Conservation (phyloP, 1,140 invertebrate species). For the Aphis gossypii region DNA sequence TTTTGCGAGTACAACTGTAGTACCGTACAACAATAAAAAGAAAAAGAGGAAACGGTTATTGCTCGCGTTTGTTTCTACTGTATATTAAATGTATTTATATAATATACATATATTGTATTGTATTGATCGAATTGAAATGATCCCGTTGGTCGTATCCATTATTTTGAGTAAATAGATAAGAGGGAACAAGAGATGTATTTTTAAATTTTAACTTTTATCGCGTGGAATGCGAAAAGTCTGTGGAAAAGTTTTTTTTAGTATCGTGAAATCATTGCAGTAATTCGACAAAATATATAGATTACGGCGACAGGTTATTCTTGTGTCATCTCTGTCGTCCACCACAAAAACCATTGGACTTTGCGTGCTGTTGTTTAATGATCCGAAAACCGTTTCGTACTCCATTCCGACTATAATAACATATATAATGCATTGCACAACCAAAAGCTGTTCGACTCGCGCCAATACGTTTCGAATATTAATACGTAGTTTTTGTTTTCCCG, state of each 20-base stretch:
- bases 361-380: conserved; percentile 40
- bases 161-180: not conserved
- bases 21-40: not conserved
- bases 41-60: not conserved
- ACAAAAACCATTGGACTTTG: conserved; percentile 31
- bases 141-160: not conserved
- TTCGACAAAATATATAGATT: conserved; percentile 20
- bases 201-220: conserved; percentile 21
- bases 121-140: not conserved
- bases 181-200: not conserved
- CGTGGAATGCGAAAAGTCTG: not conserved
- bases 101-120: not conserved
- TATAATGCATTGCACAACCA: not conserved
- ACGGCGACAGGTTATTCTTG: conserved; percentile 14
- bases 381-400: conserved; percentile 14
- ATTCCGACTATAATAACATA: not conserved
- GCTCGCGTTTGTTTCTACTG: not conserved
- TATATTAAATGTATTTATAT: not conserved
- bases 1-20: not conserved
- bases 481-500: not conserved
- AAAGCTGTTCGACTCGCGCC: conserved; percentile 9
- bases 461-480: conserved; percentile 32
- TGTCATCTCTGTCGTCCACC: not conserved
- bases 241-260: not conserved
- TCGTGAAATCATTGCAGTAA: not conserved